These are phyloP conservation scores for Zeuzera pyrina DNA, from an alignment of 2,888 invertebrate genomes.

Conservation along the genomic window DNA sequence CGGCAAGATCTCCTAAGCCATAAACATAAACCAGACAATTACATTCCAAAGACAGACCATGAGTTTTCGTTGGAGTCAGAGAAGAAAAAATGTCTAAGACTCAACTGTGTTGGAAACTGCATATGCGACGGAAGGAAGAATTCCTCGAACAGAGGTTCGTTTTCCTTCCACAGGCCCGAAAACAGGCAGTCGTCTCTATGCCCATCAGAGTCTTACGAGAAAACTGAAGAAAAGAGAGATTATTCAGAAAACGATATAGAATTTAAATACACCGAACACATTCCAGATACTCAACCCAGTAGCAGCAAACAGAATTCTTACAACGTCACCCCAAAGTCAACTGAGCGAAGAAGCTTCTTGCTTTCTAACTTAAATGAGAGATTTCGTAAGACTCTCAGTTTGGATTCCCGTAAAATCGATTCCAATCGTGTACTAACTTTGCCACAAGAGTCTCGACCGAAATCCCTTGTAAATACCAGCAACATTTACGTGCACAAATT, in stretches of 20 bases:
- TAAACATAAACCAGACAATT: constrained; percentile 55
- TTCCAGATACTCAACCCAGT: constrained; percentile 53
- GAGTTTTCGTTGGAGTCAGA: constrained; percentile 48
- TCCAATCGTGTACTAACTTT: constrained; percentile 48
- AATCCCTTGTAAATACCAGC: constrained; percentile 58
- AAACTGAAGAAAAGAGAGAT: constrained; percentile 33
- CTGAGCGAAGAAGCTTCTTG: constrained; percentile 54
- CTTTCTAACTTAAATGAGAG: constrained; percentile 62
- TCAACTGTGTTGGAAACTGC: constrained; percentile 55
- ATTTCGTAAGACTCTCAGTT: constrained; percentile 64
- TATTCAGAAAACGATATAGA: constrained; percentile 61
- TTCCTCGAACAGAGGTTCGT: constrained; percentile 53
- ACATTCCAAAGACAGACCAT: constrained; percentile 51
- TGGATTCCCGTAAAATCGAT: constrained; percentile 61
- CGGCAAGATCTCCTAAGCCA: constrained; percentile 58
- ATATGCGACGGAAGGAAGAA: constrained; percentile 53
- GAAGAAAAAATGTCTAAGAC: constrained; percentile 37
- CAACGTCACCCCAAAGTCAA: constrained; percentile 61
- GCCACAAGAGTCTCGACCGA: constrained; percentile 52
- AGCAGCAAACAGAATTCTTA: constrained; percentile 60
- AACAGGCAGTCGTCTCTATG: constrained; percentile 40
- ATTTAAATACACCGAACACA: constrained; percentile 63
- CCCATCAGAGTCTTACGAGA: constrained; percentile 41
- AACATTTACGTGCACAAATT: constrained; percentile 53
- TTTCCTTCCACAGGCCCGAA: constrained; percentile 59